Percentiles rank a stretch among this genome's conserved stretches.
phyloP scores from a whole-genome alignment of 2,797 vertebrate species.

The Meda fulgida region DNA sequence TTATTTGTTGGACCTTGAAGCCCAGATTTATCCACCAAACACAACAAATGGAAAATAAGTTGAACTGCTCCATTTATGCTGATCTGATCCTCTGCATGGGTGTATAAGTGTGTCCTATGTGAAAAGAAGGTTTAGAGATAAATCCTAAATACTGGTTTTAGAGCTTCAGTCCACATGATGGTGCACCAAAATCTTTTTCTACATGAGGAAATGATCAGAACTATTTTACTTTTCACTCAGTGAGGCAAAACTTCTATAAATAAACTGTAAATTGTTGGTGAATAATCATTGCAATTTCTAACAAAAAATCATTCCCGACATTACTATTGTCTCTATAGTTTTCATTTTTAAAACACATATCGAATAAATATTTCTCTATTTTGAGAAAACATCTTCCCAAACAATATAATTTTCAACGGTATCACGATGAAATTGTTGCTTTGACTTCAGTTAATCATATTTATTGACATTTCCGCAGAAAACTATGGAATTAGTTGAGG shows the following conservation, averaged over 20 bases:
- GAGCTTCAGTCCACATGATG: background rate
- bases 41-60: conserved; percentile 26
- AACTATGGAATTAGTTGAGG: conserved; percentile 49
- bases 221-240: background rate
- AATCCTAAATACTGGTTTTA: conserved; percentile 15
- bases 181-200: background rate
- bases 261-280: background rate
- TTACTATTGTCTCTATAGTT: conserved; percentile 1
- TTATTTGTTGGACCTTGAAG: conserved; percentile 37
- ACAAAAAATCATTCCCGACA: background rate
- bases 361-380: conserved; percentile 16
- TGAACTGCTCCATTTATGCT: conserved; percentile 22
- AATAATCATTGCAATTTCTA: background rate
- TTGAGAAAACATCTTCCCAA: conserved; percentile 41
- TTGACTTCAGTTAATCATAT: conserved; percentile 47
- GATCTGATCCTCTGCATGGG: background rate
- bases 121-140: conserved; percentile 29
- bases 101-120: background rate
- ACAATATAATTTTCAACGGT: conserved; percentile 45
- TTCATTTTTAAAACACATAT: conserved; percentile 20
- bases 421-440: conserved; percentile 45
- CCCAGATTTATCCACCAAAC: conserved; percentile 45
- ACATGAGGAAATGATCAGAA: background rate
- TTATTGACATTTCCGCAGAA: conserved; percentile 54
- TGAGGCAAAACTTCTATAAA: background rate